Percentiles rank a stretch among this genome's conserved stretches.
These are phyloP conservation scores for Scytalopus superciliaris DNA, from an alignment of 2,113 vertebrate species.

Conservation along the genomic window DNA sequence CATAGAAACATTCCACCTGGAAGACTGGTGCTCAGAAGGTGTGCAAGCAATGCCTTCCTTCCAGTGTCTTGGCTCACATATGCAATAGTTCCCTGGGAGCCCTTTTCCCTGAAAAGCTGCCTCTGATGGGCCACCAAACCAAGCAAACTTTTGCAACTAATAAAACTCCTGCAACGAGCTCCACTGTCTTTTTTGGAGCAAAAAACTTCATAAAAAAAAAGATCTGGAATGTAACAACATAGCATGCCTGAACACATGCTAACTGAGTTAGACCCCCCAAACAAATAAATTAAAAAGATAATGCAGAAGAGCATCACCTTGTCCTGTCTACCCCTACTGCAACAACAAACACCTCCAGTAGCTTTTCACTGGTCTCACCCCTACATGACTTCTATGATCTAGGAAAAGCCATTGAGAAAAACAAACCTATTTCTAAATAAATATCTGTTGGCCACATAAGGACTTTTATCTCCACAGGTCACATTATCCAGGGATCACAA, in stretches of 20 bases:
- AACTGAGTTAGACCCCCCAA: not conserved
- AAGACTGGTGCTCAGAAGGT: not conserved
- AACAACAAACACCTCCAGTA: not conserved
- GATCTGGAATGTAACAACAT: fast-evolving
- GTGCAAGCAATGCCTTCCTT: not conserved
- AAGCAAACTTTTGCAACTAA: not conserved
- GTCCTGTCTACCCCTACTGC: not conserved
- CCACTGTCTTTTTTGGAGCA: not conserved
- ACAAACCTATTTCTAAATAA: not conserved
- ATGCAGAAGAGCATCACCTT: not conserved
- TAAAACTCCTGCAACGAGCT: not conserved
- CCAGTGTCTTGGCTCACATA: not conserved
- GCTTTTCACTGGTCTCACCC: not conserved
- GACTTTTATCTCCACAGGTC: not conserved
- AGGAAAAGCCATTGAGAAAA: not conserved
- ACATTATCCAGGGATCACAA: not conserved
- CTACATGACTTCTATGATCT: fast-evolving
- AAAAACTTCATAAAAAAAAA: not conserved
- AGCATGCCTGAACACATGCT: not conserved
- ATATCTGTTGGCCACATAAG: not conserved
- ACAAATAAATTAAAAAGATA: not conserved
- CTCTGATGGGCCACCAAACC: not conserved
- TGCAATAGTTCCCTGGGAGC: not conserved
- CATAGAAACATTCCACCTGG: not conserved
- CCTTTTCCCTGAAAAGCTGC: not conserved